Percentiles rank a stretch among this genome's conserved stretches.
phyloP scores from a whole-genome alignment of 2,888 invertebrate genomes.

The Yponomeuta cagnagella region DNA sequence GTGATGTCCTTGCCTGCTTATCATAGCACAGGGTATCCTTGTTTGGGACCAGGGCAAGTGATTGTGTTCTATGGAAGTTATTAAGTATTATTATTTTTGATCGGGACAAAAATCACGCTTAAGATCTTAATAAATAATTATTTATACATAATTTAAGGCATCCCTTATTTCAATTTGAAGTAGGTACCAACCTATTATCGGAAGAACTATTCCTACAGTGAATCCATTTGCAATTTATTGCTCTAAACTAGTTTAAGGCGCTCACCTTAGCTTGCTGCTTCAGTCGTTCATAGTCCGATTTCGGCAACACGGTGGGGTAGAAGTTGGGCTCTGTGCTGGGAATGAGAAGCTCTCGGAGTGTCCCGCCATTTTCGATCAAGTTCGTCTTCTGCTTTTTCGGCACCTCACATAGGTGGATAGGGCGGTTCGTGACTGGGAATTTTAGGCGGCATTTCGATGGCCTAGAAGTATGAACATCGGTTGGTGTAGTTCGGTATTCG shows the following conservation, averaged over 20 bases:
- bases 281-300: constrained; percentile 76
- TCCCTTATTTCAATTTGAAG: too few species aligned
- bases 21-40: too few species aligned
- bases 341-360: constrained; percentile 61
- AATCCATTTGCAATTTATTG: background rate
- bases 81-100: too few species aligned
- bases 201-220: too few species aligned
- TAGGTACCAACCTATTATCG: too few species aligned
- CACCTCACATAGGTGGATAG: constrained; percentile 62
- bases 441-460: constrained; percentile 65
- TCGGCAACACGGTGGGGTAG: constrained; percentile 76
- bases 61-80: too few species aligned
- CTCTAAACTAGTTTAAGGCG: background rate
- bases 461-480: constrained; percentile 30
- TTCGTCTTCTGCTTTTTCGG: constrained; percentile 48
- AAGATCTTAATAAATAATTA: too few species aligned
- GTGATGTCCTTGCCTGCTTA: too few species aligned
- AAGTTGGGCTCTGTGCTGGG: constrained; percentile 68
- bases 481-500: too few species aligned
- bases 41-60: too few species aligned
- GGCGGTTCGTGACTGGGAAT: constrained; percentile 52
- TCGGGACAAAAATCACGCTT: too few species aligned
- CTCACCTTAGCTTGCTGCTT: constrained; percentile 75
- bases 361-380: background rate
- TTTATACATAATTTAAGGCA: too few species aligned